Evolutionary conservation across 2,797 vertebrate species (phyloP).

Genomic region (Triplophysa bombifrons): DNA sequence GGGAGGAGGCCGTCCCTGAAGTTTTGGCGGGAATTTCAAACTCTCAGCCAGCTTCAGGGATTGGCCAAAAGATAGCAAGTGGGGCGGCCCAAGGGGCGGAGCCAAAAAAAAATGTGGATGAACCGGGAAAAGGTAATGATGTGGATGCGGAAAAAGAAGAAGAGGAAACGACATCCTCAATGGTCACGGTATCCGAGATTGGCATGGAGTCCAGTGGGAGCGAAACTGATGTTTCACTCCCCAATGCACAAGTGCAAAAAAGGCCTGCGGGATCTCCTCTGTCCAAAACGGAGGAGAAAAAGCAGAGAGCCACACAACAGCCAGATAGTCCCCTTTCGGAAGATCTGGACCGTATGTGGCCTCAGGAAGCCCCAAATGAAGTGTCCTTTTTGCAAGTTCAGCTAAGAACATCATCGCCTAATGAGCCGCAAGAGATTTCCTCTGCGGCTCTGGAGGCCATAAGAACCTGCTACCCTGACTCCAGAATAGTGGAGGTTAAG

Average conservation of each 20-base stretch:
- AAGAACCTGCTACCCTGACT: not conserved
- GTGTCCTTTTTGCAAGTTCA: not conserved
- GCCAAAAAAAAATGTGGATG: no score
- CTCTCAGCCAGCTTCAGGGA: no score
- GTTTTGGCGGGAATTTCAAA: no score
- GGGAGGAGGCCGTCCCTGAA: no score
- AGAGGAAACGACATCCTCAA: no score
- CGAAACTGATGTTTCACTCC: not conserved
- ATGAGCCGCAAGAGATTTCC: not conserved
- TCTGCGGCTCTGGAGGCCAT: rapidly evolving
- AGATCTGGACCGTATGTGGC: not conserved
- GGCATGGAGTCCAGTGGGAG: not conserved
- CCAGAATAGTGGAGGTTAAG: not conserved
- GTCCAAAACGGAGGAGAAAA: not conserved
- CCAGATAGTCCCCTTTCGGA: not conserved
- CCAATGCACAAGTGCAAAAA: conserved; percentile 13
- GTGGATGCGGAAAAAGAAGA: no score
- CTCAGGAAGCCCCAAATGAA: not conserved
- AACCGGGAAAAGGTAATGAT: no score
- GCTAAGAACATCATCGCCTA: not conserved
- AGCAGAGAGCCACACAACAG: not conserved
- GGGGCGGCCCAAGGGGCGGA: not conserved
- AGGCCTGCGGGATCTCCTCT: conserved; percentile 25
- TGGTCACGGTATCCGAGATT: not conserved
- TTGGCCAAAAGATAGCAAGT: not conserved